Percentiles rank a stretch among this genome's conserved stretches.
Conservation (phyloP, 1,140 invertebrate genomes). For the Achatina immaculata region DNA sequence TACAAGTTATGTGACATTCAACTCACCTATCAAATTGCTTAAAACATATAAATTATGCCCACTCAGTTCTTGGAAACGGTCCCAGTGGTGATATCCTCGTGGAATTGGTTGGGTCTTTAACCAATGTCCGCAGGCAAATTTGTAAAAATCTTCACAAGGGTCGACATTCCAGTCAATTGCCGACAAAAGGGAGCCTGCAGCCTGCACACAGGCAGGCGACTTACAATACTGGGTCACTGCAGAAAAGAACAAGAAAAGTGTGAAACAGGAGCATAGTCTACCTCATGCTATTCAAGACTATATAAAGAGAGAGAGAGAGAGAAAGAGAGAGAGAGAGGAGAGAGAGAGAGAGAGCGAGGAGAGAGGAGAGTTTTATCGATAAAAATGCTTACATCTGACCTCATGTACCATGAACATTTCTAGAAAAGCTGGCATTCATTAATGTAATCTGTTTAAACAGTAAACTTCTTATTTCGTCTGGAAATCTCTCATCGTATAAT, state of each 20-base stretch:
- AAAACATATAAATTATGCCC: slow-evolving; percentile 61
- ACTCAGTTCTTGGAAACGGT: slow-evolving; percentile 62
- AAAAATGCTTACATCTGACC: no score
- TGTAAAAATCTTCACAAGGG: slow-evolving; percentile 76
- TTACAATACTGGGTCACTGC: slow-evolving; percentile 57
- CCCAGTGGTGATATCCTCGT: slow-evolving; percentile 61
- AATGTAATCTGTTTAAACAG: no score
- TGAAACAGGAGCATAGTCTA: no score
- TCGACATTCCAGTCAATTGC: slow-evolving; percentile 72
- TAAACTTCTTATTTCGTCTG: no score
- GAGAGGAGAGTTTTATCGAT: no score
- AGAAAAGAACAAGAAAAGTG: slow-evolving; percentile 3
- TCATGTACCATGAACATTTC: no score
- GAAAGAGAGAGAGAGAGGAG: neutral
- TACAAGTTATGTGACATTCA: no score
- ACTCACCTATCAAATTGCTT: slow-evolving; percentile 60
- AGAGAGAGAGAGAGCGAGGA: no score
- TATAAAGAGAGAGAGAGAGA: no score
- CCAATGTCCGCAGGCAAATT: slow-evolving; percentile 76
- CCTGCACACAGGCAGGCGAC: slow-evolving; percentile 59
- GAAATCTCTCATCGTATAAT: no score
- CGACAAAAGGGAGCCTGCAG: slow-evolving; percentile 68
- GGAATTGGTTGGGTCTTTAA: slow-evolving; percentile 68
- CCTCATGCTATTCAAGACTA: no score
- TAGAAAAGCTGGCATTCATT: no score